Conservation (phyloP, 2,888 invertebrate genomes). For the Arctia plantaginis region DNA sequence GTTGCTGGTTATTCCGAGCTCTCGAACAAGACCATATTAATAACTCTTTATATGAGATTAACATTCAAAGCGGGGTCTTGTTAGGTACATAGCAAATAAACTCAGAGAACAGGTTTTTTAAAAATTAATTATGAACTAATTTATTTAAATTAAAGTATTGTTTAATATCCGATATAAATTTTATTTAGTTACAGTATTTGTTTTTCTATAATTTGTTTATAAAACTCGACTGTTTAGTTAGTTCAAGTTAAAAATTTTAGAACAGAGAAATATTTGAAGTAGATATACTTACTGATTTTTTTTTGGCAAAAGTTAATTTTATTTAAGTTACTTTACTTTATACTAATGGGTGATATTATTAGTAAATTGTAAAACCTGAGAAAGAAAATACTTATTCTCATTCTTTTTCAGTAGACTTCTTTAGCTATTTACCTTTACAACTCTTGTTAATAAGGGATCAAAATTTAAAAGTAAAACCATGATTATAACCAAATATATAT, state of each 20-base stretch:
- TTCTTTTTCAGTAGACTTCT: neutral
- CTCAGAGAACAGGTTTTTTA: neutral
- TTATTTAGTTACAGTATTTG: conserved; percentile 67
- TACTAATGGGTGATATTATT: neutral
- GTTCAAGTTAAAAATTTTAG: conserved; percentile 66
- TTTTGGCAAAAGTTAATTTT: neutral
- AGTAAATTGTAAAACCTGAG: neutral
- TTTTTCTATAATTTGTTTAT: conserved; percentile 74
- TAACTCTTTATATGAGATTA: neutral
- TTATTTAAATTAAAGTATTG: conserved; percentile 45
- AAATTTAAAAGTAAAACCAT: neutral
- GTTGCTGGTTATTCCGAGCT: too few species aligned
- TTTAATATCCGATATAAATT: conserved; percentile 59
- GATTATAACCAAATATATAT: too few species aligned
- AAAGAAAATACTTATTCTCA: too few species aligned
- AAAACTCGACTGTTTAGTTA: conserved; percentile 59
- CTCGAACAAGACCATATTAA: neutral
- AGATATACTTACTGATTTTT: neutral
- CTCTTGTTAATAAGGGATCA: neutral
- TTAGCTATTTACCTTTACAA: neutral
- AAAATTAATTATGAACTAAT: conserved; percentile 46
- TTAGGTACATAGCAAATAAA: neutral
- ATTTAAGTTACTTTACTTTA: neutral
- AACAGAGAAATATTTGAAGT: conserved; percentile 52
- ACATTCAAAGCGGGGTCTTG: neutral